Base-by-base conservation (phyloP, 2,113 vertebrate species). In the Tragelaphus strepsiceros region DNA sequence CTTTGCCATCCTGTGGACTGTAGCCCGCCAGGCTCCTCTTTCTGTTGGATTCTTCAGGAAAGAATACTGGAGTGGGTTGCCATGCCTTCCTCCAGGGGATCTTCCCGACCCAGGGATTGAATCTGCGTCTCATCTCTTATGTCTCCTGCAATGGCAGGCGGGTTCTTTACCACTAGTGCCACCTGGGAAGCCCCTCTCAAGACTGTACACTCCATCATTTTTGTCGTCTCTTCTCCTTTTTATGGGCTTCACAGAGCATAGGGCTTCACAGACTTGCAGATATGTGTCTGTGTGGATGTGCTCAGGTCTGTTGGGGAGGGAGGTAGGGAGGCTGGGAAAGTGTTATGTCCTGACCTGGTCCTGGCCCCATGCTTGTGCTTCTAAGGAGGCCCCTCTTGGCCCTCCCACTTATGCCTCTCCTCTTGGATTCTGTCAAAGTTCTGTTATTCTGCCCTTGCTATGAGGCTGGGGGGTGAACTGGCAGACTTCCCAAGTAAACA, bases 401-500 rank as follows among this genome's bases (percentile, higher is more conserved):
- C n/a, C 56, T 85, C 32, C 2, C 2, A n/a, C 26, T n/a, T 22
- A 8, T 3, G 54, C 64, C 4, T 81, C 82, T 82, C 78, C 49
- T 46, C 56, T 16, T 22, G 35, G 80, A 93, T 32, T 64, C 30
- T 8, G 2, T 89, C 88, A 83, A 2, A 0, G 0, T 28, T 91
- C 88, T 93, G 87, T 81, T 67, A 58, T 96, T 88, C 94, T 10
- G 43, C 62, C 53, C 94, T 91, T 96, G 71, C 86, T 87, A 22
- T 46, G 85, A 54, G 54, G 64, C 91, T 30, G 30, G 74, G 46
- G 90, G 80, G 62, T 82, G 94, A 98, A 90, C 95, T 97, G 97
- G 96, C 95, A 39, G 96, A 22, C 90, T 39, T 51, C 95, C 97
- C 51, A 91, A 49, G 84, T 49, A 97, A 97, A 94, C 81, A 94